Evolutionary conservation across 1,140 invertebrate species (phyloP), one percentile per base, ranked within the genome.

Genomic region (Atta cephalotes): DNA sequence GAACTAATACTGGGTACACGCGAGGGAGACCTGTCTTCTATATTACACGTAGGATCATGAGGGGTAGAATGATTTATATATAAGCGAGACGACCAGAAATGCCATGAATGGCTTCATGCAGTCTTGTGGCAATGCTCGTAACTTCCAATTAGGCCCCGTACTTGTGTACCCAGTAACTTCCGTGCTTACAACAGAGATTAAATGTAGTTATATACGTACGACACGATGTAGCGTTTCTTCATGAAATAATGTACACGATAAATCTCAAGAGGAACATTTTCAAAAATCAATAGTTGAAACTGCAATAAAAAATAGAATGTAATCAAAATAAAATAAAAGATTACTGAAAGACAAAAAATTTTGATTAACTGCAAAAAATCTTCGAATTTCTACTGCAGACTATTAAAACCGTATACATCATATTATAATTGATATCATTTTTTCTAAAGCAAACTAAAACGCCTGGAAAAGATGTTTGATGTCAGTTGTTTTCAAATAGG

Each of bases 1-100:
- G 39, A 25, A 51, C 31, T 49, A 79, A 82, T 51, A 68, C 25
- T 68, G 51, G 49, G 68, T 88, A 71, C 66, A 68, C 60, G 49
- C 74, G 87, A 45, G 79, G 81, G 74, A 87, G 74, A 88, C 85
- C 70, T 45, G 72, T 89, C 68, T 70, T 80, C 49, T 72, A 60
- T 85, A 85, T 85, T 90, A 81, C 88, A 74, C 14, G 79, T 39
- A 45, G 87, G 63, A 31, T 82, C 56, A 63, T 10, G 60, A 63
- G 66, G 88, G 66, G 56, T 51, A 60, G 65, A 63, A 87, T 84
- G 89, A 90, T 90, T 90, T 90, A 89, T 45, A 45, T 45, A 45
- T 88, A 88, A 89, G 68, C 65, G 87, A 63, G 85, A 82, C 87
- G 72, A 91, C 76, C 84, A 89, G 71, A 89, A 91, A 91, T 87